phyloP scores from a whole-genome alignment of 2,888 invertebrate species.

The Hypselothyrea guttata region DNA sequence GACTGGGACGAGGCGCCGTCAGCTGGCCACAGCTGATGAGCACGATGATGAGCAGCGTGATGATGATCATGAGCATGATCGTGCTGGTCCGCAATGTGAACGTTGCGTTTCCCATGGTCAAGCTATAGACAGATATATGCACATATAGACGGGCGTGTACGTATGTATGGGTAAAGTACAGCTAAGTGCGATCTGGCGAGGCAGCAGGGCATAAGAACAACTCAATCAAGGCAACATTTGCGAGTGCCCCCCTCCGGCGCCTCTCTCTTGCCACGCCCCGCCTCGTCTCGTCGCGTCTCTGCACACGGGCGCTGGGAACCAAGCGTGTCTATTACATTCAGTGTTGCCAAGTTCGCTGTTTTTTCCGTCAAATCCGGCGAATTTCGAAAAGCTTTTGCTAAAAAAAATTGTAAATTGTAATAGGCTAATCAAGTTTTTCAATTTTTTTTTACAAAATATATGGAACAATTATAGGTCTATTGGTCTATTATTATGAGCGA shows the following conservation, averaged over 20 bases:
- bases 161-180: conserved; percentile 59
- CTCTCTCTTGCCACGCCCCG: conserved; percentile 3
- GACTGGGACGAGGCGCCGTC: conserved; percentile 27
- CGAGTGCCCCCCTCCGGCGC: conserved; percentile 36
- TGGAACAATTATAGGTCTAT: too few species aligned
- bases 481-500: too few species aligned
- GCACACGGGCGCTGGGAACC: conserved; percentile 53
- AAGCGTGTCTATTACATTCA: conserved; percentile 57
- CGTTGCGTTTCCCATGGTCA: conserved; percentile 64
- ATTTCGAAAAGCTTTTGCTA: too few species aligned
- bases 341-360: too few species aligned
- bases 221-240: conserved; percentile 70
- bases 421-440: too few species aligned
- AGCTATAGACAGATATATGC: conserved; percentile 27
- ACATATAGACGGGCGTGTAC: conserved; percentile 32
- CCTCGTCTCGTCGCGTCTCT: conserved; percentile 4
- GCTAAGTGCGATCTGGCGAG: conserved; percentile 64
- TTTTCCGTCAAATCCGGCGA: too few species aligned
- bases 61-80: conserved; percentile 27
- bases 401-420: too few species aligned
- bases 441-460: too few species aligned
- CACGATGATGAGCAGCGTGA: conserved; percentile 18
- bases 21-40: conserved; percentile 36
- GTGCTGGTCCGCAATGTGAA: conserved; percentile 40
- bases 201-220: conserved; percentile 67